Conservation (phyloP, 1,140 invertebrate species). For the Saccostrea cuccullata region DNA sequence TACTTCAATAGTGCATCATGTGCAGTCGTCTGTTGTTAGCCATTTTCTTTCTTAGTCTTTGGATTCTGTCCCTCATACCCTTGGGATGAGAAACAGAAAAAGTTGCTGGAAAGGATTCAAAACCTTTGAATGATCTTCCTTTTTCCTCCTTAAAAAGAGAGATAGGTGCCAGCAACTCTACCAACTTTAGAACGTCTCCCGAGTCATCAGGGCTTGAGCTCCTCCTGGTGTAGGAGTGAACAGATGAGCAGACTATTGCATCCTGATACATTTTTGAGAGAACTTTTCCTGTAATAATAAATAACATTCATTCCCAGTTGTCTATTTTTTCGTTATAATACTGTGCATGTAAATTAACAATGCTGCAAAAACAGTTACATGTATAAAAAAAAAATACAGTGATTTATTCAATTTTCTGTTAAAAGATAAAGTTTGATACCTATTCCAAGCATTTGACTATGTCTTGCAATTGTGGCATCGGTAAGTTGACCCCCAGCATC, state of each 20-base stretch:
- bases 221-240: background rate
- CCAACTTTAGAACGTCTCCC: constrained; percentile 2
- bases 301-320: background rate
- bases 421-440: background rate
- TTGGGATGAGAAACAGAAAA: background rate
- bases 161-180: background rate
- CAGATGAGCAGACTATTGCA: background rate
- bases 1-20: background rate
- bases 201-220: background rate
- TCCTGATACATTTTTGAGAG: background rate
- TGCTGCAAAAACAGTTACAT: background rate
- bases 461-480: background rate
- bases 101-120: background rate
- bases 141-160: background rate
- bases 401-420: background rate
- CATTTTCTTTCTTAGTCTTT: background rate
- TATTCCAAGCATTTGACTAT: constrained; percentile 37
- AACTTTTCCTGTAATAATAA: background rate
- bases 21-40: background rate
- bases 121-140: background rate
- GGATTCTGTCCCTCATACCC: background rate
- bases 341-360: background rate
- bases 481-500: constrained; percentile 38
- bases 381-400: background rate
- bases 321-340: background rate